Base-by-base conservation (phyloP, 2,113 vertebrate genomes). In the Ciconia maguari region DNA sequence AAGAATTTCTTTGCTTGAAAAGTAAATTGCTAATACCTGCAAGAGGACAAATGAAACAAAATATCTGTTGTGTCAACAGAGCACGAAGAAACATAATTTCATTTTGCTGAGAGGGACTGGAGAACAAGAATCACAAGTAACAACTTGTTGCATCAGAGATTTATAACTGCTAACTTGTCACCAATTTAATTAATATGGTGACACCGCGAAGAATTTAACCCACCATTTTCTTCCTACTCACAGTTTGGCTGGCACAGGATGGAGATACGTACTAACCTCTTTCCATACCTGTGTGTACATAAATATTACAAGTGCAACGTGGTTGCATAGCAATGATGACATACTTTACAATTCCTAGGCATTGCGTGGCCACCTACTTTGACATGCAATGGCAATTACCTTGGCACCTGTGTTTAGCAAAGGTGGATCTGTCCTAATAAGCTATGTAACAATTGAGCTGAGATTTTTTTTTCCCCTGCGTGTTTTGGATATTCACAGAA, bases 231-330 rank as follows among this genome's bases (percentile, higher is more conserved):
- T 89, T 91, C 87, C 89, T 83, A 65, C 91, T 82, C 77, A 58
- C 75, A 42, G 69, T 17, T 81, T 42, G 60, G 19, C 32, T 75
- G 65, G 30, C 52, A 71, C 48, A 34, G 15, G 13, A 18, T 0
- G 27, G 52, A n/a, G 38, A 30, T 57, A 17, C 0, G 0, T 11
- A 5, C 6, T 24, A n/a, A 27, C n/a, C 25, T 75, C 72, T 51
- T 91, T 55, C 89, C 83, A 75, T 29, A 30, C 36, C 11, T 42
- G 11, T 8, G 49, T 21, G 30, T 61, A 19, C 58, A 10, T 13
- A 41, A 64, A 10, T 81, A 6, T 32, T 60, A 62, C 52, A 32
- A 51, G 57, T 20, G 26, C 89, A 60, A 61, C 17, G 29, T 26
- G 62, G 9, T 87, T 91, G 77, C 34, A 7, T 82, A 93, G 84